These are phyloP conservation scores for Bhutanitis thaidina DNA, from an alignment of 2,888 invertebrate species.

Conservation along the genomic window DNA sequence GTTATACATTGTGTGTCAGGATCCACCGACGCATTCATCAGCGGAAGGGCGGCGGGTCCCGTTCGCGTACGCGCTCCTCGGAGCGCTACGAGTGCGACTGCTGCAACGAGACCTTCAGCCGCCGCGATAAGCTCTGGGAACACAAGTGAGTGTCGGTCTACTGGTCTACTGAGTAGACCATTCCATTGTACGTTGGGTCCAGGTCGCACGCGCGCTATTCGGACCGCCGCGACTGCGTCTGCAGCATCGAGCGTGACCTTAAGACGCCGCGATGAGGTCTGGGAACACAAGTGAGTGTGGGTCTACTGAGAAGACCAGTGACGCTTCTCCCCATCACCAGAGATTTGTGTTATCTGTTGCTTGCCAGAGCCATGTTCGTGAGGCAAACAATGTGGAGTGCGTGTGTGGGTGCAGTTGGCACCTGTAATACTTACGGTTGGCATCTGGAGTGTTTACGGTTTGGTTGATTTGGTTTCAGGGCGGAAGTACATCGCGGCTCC, in stretches of 20 bases:
- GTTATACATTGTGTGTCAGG: slow-evolving; percentile 35
- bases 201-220: not conserved
- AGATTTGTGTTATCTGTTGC: too few species aligned
- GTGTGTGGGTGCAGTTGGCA: too few species aligned
- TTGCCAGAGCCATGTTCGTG: too few species aligned
- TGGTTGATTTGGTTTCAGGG: slow-evolving; percentile 34
- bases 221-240: slow-evolving; percentile 35
- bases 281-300: slow-evolving; percentile 61
- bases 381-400: too few species aligned
- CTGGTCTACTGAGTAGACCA: not conserved
- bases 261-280: slow-evolving; percentile 61
- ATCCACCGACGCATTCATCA: slow-evolving; percentile 68
- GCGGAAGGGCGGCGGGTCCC: slow-evolving; percentile 47
- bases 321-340: too few species aligned
- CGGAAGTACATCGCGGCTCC: slow-evolving; percentile 63
- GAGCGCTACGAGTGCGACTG: slow-evolving; percentile 73
- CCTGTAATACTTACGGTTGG: too few species aligned
- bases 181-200: too few species aligned
- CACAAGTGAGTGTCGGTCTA: slow-evolving; percentile 51
- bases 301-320: not conserved
- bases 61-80: slow-evolving; percentile 51
- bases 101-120: slow-evolving; percentile 61
- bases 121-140: slow-evolving; percentile 65
- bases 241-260: slow-evolving; percentile 62
- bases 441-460: too few species aligned